Base-by-base conservation (phyloP, 2,888 invertebrate genomes). In the Thymelicus sylvestris region DNA sequence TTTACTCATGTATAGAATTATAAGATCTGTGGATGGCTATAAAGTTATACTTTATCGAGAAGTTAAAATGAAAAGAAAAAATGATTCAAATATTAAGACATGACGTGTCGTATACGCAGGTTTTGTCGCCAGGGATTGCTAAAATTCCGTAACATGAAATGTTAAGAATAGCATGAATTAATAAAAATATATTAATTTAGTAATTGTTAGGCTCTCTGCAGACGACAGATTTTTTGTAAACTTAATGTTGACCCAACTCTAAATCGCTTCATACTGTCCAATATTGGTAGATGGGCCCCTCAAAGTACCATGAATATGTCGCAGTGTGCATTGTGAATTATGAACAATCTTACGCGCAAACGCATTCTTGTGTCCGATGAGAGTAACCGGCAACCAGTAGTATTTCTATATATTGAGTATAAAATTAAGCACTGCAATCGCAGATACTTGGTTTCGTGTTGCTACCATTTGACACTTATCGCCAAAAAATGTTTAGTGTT, bases 1-100 rank as follows among this genome's bases (percentile, higher is more conserved):
- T 73, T 65, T 76, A 74, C 74, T 75, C 74, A 73, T 77, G 73
- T 75, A 76, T 77, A 77, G 75, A 72, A 63, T 15, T 55, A 44
- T 78, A 78, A 78, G 74, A 74, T 76, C 76, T 74, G 73, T 73
- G 74, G 71, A 74, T 74, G 76, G 75, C 67, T 68, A 71, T 72
- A 74, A 69, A 69, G 48, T 50, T 55, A 44, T 61, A 52, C 39
- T 64, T 70, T 60, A 66, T 66, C 38, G 19, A 61, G 52, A 61
- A 41, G 60, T 60, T 41, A 55, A 66, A 71, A 66, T 66, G 60
- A 60, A 65, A 19, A 1, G 19, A 19, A 2, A 19, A 19, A 66
- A 55, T 31, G n/a, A 48, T 48, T 41, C 57, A 60, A 70, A 50
- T 41, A 60, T 31, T 60, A 50, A 24, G 15, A 47, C 47, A 57